Conservation (phyloP, 2,888 invertebrate species). For the Plebejus anna region DNA sequence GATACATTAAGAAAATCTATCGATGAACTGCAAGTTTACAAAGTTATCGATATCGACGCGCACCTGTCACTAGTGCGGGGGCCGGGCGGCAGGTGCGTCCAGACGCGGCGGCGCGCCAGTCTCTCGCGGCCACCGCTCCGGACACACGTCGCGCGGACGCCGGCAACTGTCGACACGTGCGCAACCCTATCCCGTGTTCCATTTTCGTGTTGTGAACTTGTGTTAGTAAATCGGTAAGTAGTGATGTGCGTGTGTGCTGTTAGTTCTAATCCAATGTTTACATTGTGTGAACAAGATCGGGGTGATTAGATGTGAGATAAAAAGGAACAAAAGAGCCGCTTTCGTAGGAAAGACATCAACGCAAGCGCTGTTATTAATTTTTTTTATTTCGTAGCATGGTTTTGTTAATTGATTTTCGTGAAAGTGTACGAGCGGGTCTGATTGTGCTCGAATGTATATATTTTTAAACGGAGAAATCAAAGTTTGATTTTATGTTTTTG, state of each 20-base stretch:
- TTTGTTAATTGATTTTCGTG: constrained; percentile 46
- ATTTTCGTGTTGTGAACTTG: constrained; percentile 53
- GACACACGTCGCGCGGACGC: constrained; percentile 59
- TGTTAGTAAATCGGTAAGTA: constrained; percentile 43
- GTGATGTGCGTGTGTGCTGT: constrained; percentile 51
- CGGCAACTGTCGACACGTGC: constrained; percentile 62
- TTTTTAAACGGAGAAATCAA: constrained; percentile 5
- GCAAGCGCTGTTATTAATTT: constrained; percentile 55
- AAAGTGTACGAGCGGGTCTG: constrained; percentile 45
- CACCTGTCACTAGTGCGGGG: constrained; percentile 63
- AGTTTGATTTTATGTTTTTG: background rate
- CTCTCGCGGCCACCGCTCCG: constrained; percentile 63
- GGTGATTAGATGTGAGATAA: constrained; percentile 25
- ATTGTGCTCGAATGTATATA: background rate
- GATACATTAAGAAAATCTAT: background rate
- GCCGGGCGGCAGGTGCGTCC: constrained; percentile 67
- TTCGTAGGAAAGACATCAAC: constrained; percentile 71
- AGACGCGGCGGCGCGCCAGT: constrained; percentile 78
- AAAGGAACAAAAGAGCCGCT: constrained; percentile 21
- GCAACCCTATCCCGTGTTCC: constrained; percentile 68
- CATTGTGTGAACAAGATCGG: constrained; percentile 28
- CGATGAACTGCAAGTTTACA: background rate
- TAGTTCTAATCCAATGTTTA: constrained; percentile 21
- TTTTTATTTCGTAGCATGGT: constrained; percentile 43
- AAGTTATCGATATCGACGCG: constrained; percentile 67